Base-by-base conservation (phyloP, 2,113 vertebrate species). In the Grantiella picta region DNA sequence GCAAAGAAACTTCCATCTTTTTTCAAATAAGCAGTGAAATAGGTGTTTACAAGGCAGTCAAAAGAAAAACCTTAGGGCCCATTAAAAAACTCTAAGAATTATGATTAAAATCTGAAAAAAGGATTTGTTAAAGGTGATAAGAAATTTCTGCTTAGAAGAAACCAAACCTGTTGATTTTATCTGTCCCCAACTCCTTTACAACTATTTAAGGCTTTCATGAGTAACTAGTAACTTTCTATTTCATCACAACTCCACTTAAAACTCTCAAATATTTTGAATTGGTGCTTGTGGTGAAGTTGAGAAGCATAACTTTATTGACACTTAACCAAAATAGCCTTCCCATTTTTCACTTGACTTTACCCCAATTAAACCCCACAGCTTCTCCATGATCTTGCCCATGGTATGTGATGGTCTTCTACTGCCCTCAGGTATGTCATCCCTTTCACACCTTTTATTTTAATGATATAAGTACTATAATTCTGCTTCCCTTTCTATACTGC, bases 1-100 rank as follows among this genome's bases (percentile, higher is more conserved):
- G 13, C 17, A 83, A 80, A 83, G 35, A 92, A 75, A 69, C 38
- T 76, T 33, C 4, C 7, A 66, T 29, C 40, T 57, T 12, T 71
- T 92, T 95, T 36, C 28, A 96, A 87, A 86, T 33, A 94, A 91
- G 29, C 35, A 93, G 16, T 71, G 49, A 93, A 93, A 92, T 38
- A 83, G 7, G 5, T 93, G 29, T 42, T 89, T 83, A 86, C 15
- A 87, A 65, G 68, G 20, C 59, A 92, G 23, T 53, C 16, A 83
- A 75, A 92, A 93, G 4, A 71, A 72, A 90, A 89, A 22, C 6
- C 54, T 91, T 71, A 76, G 31, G 28, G 79, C 15, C 10, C 66
- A 70, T 53, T 82, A 50, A 78, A 36, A 24, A 86, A 15, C 0
- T 0, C 25, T 50, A 49, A 79, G 54, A 95, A 82, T 91, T 57